phyloP scores from a whole-genome alignment of 2,113 vertebrate genomes.

The Malurus alboscapulatus region DNA sequence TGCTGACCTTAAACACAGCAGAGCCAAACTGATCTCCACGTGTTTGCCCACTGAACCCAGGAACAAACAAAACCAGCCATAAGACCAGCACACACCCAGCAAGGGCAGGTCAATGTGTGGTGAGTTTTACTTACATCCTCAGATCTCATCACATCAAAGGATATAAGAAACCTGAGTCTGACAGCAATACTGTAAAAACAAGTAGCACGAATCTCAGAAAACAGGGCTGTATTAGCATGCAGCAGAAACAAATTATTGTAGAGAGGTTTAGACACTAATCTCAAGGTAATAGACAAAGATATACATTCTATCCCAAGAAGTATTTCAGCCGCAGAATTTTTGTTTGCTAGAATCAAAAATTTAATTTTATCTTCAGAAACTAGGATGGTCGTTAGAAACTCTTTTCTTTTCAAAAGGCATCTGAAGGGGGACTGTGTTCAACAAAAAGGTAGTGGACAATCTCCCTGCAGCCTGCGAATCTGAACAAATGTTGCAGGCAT shows the following conservation, averaged over 20 bases:
- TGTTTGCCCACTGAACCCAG: neutral
- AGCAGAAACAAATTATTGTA: neutral
- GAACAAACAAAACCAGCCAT: neutral
- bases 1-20: neutral
- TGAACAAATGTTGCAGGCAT: neutral
- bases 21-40: neutral
- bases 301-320: neutral
- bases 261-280: neutral
- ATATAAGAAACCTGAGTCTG: neutral
- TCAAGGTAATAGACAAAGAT: neutral
- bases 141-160: neutral
- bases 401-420: neutral
- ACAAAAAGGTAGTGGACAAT: neutral
- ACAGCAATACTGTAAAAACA: neutral
- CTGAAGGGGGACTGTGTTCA: neutral
- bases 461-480: neutral
- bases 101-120: accelerated
- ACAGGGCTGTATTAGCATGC: neutral
- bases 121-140: neutral
- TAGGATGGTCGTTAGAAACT: neutral
- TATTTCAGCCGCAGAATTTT: neutral
- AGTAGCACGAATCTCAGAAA: neutral
- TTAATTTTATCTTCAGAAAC: neutral
- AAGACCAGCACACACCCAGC: neutral
- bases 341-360: neutral